Base-by-base conservation (phyloP, 1,140 invertebrate genomes). In the Marisa cornuarietis region DNA sequence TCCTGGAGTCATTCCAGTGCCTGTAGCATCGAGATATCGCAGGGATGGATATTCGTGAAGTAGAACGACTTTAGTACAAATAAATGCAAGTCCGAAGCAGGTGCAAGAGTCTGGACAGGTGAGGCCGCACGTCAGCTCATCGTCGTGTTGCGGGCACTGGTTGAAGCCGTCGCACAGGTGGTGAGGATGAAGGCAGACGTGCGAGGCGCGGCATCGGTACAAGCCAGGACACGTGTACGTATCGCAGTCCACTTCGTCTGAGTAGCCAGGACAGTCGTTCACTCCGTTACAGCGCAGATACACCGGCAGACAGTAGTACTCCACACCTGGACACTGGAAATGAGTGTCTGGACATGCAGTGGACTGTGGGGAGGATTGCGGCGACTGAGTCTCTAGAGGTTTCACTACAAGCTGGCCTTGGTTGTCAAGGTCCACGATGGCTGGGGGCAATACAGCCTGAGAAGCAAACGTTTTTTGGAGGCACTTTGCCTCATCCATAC, bases 141-240 rank as follows among this genome's bases (percentile, higher is more conserved):
- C 79, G 26, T 79, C 79, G 20, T n/a, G 31, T 4, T 51, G 69
- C 0, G 58, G 71, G 54, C 79, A 79, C 61, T 79, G 71, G 24
- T n/a, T 24, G 20, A 75, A n/a, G 71, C 79, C 72, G 62, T 79
- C 79, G 75, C 72, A 79, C 71, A 79, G 58, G 61, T 79, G 58
- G 22, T n/a, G 52, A 26, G 52, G 62, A 16, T 71, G 71, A 20
- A 79, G 26, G 75, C 79, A 79, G n/a, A 68, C 31, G n/a, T 61
- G 31, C 26, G 71, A 65, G 5, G 24, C 71, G 8, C 65, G 54
- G 26, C 79, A 79, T 11, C 71, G 61, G 49, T 66, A 79, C 22
- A 42, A 69, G 9, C 79, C 79, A 11, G 71, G 71, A 68, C 79
- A 79, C 42, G 14, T 42, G 69, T 73, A 79, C n/a, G 49, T 51